phyloP scores from a whole-genome alignment of 2,888 invertebrate genomes.

The Callosobruchus maculatus region DNA sequence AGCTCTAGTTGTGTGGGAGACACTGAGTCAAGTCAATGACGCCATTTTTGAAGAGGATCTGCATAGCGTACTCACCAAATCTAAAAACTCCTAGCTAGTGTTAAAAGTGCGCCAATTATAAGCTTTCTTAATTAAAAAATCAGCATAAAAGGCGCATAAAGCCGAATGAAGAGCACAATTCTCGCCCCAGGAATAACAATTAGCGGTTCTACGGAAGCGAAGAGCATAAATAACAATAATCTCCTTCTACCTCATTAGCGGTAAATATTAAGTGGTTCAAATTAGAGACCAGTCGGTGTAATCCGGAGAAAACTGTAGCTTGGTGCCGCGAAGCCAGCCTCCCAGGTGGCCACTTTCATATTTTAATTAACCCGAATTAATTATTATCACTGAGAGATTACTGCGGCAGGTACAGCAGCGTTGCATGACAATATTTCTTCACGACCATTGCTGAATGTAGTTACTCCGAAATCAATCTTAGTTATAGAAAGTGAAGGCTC shows the following conservation, averaged over 20 bases:
- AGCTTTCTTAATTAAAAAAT: conserved; percentile 41
- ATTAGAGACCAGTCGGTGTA: conserved; percentile 41
- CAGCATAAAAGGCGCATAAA: conserved; percentile 37
- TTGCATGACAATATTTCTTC: not conserved
- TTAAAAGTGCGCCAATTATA: conserved; percentile 40
- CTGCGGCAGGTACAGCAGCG: conserved; percentile 21
- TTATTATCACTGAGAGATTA: conserved; percentile 42
- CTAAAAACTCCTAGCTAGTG: conserved; percentile 21
- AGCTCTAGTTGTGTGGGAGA: no score
- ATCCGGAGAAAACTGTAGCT: conserved; percentile 42
- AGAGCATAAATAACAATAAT: conserved; percentile 46
- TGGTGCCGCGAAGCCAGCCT: conserved; percentile 36
- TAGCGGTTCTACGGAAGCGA: conserved; percentile 37
- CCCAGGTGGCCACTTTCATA: conserved; percentile 45
- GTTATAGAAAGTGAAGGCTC: no score
- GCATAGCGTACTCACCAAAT: not conserved
- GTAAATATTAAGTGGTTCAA: conserved; percentile 43
- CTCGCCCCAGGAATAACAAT: conserved; percentile 41
- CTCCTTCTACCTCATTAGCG: conserved; percentile 42
- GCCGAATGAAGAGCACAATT: conserved; percentile 37
- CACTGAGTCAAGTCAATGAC: no score
- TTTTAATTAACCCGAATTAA: conserved; percentile 47
- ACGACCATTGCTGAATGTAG: no score
- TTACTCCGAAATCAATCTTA: no score
- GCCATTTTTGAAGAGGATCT: no score